phyloP scores from a whole-genome alignment of 2,797 vertebrate genomes.

The Malacoctenus gilli region DNA sequence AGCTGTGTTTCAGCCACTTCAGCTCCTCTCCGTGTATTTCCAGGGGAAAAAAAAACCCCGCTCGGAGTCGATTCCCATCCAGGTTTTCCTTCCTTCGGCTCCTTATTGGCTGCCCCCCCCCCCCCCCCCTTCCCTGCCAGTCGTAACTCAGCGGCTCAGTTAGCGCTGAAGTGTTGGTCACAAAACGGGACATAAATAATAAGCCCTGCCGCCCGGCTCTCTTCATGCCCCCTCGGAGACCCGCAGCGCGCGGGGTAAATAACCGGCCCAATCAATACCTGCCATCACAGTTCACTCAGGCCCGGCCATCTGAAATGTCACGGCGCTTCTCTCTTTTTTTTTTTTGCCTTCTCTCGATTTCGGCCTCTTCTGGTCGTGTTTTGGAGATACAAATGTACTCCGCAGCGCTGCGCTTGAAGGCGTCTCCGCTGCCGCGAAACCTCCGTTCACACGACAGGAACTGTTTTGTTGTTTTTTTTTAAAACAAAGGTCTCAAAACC shows the following conservation, averaged over 20 bases:
- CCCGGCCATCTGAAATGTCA: constrained; percentile 51
- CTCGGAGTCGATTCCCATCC: no score
- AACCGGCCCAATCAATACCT: constrained; percentile 67
- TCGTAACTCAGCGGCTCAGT: constrained; percentile 39
- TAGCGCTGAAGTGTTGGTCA: constrained; percentile 72
- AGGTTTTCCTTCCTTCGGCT: no score
- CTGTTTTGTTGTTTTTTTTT: no score
- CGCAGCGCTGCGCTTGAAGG: constrained; percentile 7
- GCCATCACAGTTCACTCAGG: constrained; percentile 69
- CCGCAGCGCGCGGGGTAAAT: constrained; percentile 65
- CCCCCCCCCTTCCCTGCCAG: no score
- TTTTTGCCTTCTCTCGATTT: constrained; percentile 56
- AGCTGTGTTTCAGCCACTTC: no score
- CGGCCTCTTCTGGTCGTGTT: constrained; percentile 11
- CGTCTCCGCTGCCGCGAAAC: no score
- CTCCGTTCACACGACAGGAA: no score
- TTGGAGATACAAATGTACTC: constrained; percentile 33
- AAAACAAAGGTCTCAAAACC: not conserved
- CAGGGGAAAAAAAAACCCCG: no score
- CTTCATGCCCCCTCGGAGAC: constrained; percentile 48
- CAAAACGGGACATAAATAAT: constrained; percentile 71
- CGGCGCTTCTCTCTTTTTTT: no score
- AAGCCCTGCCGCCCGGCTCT: constrained; percentile 46
- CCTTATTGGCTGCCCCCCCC: constrained; percentile 34
- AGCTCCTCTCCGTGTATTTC: no score